Conservation (phyloP, 1,140 invertebrate genomes). For the Drosophila sturtevanti region DNA sequence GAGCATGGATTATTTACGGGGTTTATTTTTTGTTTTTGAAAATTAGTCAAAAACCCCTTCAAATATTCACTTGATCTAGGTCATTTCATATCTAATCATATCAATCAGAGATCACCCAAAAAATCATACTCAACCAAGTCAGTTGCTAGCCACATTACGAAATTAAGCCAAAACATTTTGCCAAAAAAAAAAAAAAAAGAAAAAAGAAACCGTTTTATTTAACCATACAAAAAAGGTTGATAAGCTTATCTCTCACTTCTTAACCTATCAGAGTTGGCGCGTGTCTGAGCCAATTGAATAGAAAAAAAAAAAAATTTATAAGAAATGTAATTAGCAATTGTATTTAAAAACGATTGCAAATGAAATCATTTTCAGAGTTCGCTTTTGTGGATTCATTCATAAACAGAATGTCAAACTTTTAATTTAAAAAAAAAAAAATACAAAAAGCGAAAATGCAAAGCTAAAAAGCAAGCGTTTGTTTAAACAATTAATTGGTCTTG, state of each 20-base stretch:
- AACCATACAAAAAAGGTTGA: no score
- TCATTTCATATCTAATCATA: conserved; percentile 60
- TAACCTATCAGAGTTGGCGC: no score
- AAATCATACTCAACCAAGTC: no score
- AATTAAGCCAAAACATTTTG: no score
- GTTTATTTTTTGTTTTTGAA: neutral
- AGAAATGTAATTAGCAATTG: neutral
- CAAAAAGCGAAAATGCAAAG: neutral
- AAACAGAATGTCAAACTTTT: neutral
- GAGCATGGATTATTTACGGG: neutral
- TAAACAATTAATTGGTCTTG: conserved; percentile 74
- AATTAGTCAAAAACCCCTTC: conserved; percentile 4
- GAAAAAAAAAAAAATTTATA: neutral
- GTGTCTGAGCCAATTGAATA: no score
- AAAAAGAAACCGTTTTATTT: no score
- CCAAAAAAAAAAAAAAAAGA: neutral
- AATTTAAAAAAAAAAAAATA: neutral
- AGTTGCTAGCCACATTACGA: no score
- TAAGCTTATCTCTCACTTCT: no score
- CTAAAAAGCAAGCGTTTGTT: conserved; percentile 40
- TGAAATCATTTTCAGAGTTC: conserved; percentile 25
- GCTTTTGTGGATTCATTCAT: neutral
- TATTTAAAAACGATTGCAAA: neutral
- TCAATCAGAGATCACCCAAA: neutral
- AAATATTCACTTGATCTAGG: conserved; percentile 50